Conservation (phyloP, 2,113 vertebrate species). For the Prinia subflava region DNA sequence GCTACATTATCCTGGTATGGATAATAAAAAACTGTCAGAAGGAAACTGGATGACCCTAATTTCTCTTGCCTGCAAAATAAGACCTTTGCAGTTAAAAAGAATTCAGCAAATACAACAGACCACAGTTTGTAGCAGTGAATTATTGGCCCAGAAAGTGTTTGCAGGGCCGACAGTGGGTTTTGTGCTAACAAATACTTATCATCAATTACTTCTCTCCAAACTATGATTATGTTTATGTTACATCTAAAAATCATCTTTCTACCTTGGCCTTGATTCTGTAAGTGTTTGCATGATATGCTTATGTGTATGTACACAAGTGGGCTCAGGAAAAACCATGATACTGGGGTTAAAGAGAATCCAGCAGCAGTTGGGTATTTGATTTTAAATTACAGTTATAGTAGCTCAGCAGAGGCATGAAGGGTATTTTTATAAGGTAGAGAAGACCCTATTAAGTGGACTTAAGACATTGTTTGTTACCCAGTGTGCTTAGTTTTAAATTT, state of each 20-base stretch:
- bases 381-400: background rate
- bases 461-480: background rate
- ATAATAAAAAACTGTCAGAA: background rate
- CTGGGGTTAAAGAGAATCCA: background rate
- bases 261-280: background rate
- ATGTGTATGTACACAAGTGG: background rate
- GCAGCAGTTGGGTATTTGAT: background rate
- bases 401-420: background rate
- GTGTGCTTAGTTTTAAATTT: background rate
- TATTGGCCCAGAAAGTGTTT: background rate
- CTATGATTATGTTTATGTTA: background rate
- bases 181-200: background rate
- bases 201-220: background rate
- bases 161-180: background rate
- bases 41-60: background rate
- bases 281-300: background rate
- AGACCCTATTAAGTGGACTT: rapidly evolving
- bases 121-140: background rate
- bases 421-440: background rate
- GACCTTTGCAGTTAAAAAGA: background rate
- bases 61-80: background rate
- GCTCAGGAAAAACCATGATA: background rate
- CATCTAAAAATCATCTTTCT: background rate
- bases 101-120: background rate
- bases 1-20: background rate